phyloP scores from a whole-genome alignment of 1,140 invertebrate species.

The Aphelenchoides fujianensis region DNA sequence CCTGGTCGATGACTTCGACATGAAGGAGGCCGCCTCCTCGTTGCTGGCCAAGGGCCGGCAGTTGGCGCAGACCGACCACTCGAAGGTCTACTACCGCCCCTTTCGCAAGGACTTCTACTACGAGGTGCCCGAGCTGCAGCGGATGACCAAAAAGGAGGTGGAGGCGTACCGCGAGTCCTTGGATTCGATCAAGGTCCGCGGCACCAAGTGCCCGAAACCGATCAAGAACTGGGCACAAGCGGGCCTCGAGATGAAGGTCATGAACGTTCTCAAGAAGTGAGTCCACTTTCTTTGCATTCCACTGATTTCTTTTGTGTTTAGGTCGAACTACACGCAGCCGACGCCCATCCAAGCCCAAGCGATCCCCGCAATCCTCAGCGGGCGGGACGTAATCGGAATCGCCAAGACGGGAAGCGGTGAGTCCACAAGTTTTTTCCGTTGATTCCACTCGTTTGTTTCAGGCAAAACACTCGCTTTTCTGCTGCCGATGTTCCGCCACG shows the following conservation, averaged over 20 bases:
- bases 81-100: constrained; percentile 64
- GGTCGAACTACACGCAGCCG: constrained; percentile 91
- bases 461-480: constrained; percentile 97
- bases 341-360: constrained; percentile 98
- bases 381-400: constrained; percentile 92
- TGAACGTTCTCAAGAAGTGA: constrained; percentile 85
- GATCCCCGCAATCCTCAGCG: constrained; percentile 96
- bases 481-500: constrained; percentile 95
- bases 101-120: constrained; percentile 96
- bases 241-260: constrained; percentile 93
- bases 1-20: constrained; percentile 58
- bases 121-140: constrained; percentile 82
- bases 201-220: constrained; percentile 84
- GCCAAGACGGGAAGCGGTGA: constrained; percentile 98
- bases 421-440: too few relatives aligned
- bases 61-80: constrained; percentile 53
- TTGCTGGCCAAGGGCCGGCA: constrained; percentile 50
- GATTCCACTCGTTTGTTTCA: too few relatives aligned
- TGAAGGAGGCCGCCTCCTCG: constrained; percentile 46
- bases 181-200: constrained; percentile 70
- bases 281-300: constrained; percentile 21
- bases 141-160: constrained; percentile 78
- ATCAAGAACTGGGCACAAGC: constrained; percentile 97
- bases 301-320: constrained; percentile 65
- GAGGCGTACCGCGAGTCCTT: constrained; percentile 72